Conservation (phyloP, 2,888 invertebrate genomes). For the Invenusta paracnida region DNA sequence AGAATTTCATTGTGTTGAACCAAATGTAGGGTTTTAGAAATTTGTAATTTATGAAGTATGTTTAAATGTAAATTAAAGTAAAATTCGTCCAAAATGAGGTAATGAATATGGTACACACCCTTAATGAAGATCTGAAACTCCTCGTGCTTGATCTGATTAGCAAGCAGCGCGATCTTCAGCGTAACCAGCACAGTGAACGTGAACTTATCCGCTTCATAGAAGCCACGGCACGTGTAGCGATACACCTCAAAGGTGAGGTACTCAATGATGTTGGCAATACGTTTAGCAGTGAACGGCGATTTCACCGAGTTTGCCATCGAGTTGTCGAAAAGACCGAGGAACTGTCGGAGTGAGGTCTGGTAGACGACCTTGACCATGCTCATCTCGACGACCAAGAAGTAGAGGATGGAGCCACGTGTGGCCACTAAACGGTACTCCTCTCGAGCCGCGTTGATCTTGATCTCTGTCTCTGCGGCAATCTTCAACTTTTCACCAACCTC, state of each 20-base stretch:
- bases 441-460: constrained; percentile 79
- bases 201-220: constrained; percentile 86
- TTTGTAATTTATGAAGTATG: no score
- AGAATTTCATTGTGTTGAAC: no score
- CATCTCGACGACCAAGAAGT: constrained; percentile 94
- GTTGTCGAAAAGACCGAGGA: constrained; percentile 83
- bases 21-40: no score
- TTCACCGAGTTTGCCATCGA: constrained; percentile 80
- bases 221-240: constrained; percentile 81
- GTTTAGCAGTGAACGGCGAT: constrained; percentile 75
- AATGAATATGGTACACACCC: no score
- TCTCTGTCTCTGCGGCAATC: constrained; percentile 85
- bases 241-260: constrained; percentile 86
- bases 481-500: constrained; percentile 81
- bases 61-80: no score
- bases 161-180: constrained; percentile 85
- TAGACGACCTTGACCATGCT: constrained; percentile 93
- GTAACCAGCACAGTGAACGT: constrained; percentile 87
- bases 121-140: constrained; percentile 93
- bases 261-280: constrained; percentile 73
- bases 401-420: constrained; percentile 83
- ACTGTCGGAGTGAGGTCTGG: constrained; percentile 89
- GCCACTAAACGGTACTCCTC: constrained; percentile 94
- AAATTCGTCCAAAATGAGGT: no score
- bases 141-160: constrained; percentile 74